Evolutionary conservation across 2,113 vertebrate species (phyloP).

Genomic region (Lathamus discolor): DNA sequence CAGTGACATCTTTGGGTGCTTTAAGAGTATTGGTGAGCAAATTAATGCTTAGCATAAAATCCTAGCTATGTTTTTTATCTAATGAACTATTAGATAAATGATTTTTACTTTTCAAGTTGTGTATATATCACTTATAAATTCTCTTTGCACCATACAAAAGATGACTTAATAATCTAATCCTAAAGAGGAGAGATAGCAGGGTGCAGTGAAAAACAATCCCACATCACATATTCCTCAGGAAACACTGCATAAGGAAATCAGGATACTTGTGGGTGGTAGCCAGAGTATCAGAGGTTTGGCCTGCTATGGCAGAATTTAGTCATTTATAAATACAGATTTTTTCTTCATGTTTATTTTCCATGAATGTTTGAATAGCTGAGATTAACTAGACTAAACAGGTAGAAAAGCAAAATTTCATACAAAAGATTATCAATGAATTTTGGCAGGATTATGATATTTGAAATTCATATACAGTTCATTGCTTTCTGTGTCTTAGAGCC

Average conservation of each 20-base stretch:
- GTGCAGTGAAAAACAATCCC: neutral
- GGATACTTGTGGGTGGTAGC: neutral
- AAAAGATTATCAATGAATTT: neutral
- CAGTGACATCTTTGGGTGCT: accelerated
- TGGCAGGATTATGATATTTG: neutral
- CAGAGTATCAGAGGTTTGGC: neutral
- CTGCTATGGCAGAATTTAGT: neutral
- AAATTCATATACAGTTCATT: neutral
- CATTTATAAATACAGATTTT: neutral
- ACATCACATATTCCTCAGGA: neutral
- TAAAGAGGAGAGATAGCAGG: neutral
- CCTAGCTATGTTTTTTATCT: neutral
- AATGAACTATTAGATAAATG: neutral
- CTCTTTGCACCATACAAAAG: neutral
- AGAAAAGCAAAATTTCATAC: neutral
- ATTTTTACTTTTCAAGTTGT: neutral
- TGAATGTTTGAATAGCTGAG: constrained; percentile 12
- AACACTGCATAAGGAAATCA: neutral
- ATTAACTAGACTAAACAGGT: neutral
- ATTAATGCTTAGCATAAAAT: neutral
- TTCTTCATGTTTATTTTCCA: constrained; percentile 15
- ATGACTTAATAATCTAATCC: neutral
- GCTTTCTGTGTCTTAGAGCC: neutral
- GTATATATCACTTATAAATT: neutral
- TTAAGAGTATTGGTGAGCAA: neutral